Base-by-base conservation (phyloP, 2,888 invertebrate species). In the Muscina levida region DNA sequence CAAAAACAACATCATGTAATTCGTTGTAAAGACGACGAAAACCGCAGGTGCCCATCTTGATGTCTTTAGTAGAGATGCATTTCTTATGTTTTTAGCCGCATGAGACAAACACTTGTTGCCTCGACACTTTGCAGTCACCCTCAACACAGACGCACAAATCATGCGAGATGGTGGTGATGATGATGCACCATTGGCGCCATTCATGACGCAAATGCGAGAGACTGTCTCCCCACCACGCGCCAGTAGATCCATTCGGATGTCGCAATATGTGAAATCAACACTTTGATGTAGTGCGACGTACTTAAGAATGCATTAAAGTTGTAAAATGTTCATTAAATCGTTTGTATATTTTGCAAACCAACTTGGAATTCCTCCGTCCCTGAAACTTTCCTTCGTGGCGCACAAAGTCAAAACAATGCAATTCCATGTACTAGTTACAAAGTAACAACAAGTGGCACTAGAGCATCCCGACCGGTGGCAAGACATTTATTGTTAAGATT, bases 41-140 rank as follows among this genome's bases (percentile, higher is more conserved):
- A 48, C 82, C 77, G 56, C 82, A 82, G 82, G 79, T 82, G 79
- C 73, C 73, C 62, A 44, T 67, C 53, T n/a, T 62, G 22, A 77
- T 72, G 53, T 57, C 59, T 62, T 67, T 17, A 57, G 57, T 72
- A 57, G 74, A 75, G 79, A 82, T 82, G 77, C 68, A 77, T 72
- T 79, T 82, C 67, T 73, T 70, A 70, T 79, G 82, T 82, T 56
- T 62, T 72, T 59, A 79, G 72, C 79, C 79, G 82, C 77, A 22
- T 68, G 82, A 74, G 46, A 42, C 31, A 31, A 62, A 42, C 22
- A 62, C 15, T 39, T 13, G 13, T 11, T 42, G 31, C 31, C 42
- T 5, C 62, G 19, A 62, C 62, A 42, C 24, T 53, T 24, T 10
- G 42, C 42, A 19, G 15, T 37, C 10, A 1, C 37, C 11, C 42